These are phyloP conservation scores for Lepus oiostolus DNA, from an alignment of 2,797 vertebrate species.

Conservation along the genomic window DNA sequence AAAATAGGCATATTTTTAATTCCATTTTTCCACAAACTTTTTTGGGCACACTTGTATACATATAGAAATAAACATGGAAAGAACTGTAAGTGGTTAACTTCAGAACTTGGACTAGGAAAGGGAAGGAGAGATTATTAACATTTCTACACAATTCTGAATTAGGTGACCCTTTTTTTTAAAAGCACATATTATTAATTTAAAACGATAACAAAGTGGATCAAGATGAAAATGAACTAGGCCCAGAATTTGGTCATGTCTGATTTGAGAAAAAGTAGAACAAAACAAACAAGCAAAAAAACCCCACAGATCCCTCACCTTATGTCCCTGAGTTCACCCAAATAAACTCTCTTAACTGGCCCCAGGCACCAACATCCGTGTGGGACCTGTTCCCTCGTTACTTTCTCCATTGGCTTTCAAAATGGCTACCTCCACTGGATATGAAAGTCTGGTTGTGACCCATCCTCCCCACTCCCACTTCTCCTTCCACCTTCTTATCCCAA, in stretches of 20 bases:
- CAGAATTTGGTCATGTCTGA: constrained; percentile 51
- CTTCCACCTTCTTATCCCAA: constrained; percentile 56
- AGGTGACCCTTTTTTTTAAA: constrained; percentile 20
- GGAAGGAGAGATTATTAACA: background rate
- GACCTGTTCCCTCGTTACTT: background rate
- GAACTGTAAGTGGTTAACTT: constrained; percentile 6
- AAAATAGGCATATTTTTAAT: background rate
- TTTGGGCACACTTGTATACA: background rate
- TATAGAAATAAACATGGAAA: constrained; percentile 1
- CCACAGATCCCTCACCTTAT: background rate
- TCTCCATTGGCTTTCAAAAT: constrained; percentile 13
- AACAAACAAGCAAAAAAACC: no score
- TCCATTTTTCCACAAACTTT: background rate
- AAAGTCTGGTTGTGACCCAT: background rate
- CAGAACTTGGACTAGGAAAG: background rate
- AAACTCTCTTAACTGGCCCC: constrained; percentile 23
- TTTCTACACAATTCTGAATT: constrained; percentile 26
- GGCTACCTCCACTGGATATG: constrained; percentile 24
- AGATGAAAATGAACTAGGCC: constrained; percentile 64
- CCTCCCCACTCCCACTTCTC: constrained; percentile 27
- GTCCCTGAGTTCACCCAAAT: constrained; percentile 48
- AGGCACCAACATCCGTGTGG: background rate
- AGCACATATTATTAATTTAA: constrained; percentile 57
- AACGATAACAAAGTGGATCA: constrained; percentile 65
- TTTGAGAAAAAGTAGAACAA: constrained; percentile 3